Percentiles rank a stretch among this genome's conserved stretches.
These are phyloP conservation scores for Liposcelis brunnea DNA, from an alignment of 2,888 invertebrate genomes.

Conservation along the genomic window DNA sequence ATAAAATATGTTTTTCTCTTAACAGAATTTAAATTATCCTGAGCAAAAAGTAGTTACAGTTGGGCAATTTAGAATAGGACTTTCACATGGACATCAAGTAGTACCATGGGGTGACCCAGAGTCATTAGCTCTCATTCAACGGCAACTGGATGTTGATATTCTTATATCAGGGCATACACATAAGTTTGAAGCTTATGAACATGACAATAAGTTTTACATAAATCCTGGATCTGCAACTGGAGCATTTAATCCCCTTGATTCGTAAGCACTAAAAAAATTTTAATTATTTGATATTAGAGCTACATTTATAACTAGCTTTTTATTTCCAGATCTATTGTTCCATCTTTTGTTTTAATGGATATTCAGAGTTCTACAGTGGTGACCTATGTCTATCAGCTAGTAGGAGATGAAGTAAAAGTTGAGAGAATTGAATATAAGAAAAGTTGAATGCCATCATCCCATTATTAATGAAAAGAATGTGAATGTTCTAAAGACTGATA, in stretches of 20 bases:
- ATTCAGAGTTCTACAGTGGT: conserved; percentile 96
- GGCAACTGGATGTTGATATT: conserved; percentile 96
- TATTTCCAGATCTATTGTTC: conserved; percentile 59
- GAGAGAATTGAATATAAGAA: conserved; percentile 96
- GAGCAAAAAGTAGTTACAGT: conserved; percentile 99
- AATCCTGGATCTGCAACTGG: conserved; percentile 99
- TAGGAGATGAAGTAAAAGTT: conserved; percentile 97
- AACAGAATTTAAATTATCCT: conserved; percentile 76
- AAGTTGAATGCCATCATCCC: conserved; percentile 32
- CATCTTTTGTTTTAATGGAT: conserved; percentile 97
- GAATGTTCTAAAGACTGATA: too few species aligned
- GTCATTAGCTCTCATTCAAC: conserved; percentile 78
- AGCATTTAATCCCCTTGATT: conserved; percentile 83
- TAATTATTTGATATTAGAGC: neutral
- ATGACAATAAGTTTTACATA: conserved; percentile 97
- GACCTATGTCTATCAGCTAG: conserved; percentile 93
- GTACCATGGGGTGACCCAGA: conserved; percentile 96
- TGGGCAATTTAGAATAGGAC: conserved; percentile 93
- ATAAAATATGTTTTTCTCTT: conserved; percentile 18
- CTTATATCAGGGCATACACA: conserved; percentile 98
- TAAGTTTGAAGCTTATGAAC: conserved; percentile 94
- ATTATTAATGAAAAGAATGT: too few species aligned
- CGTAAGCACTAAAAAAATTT: conserved; percentile 37
- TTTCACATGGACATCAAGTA: conserved; percentile 95
- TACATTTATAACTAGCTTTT: conserved; percentile 12